Evolutionary conservation across 2,888 invertebrate species (phyloP), one percentile per base, ranked within the genome.

Genomic region (Lacanobia oleracea): DNA sequence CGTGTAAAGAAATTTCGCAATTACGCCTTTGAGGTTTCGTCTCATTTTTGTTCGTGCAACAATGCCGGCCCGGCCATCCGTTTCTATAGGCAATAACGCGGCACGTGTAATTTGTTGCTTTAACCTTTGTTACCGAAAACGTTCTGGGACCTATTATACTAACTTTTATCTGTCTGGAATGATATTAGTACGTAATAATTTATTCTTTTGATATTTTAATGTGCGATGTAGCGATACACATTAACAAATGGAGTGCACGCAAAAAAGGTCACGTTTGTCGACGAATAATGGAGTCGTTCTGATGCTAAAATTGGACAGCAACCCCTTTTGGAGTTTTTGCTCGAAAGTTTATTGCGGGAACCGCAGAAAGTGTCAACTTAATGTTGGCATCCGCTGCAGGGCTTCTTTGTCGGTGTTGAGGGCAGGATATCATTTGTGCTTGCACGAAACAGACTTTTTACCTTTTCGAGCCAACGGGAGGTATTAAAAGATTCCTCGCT

Each of bases 1-100:
- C 86, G 82, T 88, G 90, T 90, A 90, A 91, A 89, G 91, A 89
- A 91, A 91, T 91, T 91, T 89, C 85, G 89, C 90, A 89, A 93
- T 92, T 91, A 90, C 88, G 83, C 81, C 86, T 81, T 83, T 85
- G 83, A 87, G 81, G 81, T 86, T 89, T 88, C 82, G 90, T 87
- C 78, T 79, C 86, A 87, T 89, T 90, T 91, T 88, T 86, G 89
- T 88, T 84, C 83, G 87, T 77, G 63, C 83, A 79, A 90, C 91
- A 91, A 91, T 88, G 81, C 83, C 71, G 67, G 77, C 72, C 77
- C 79, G 66, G 62, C 77, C 76, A 78, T 79, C 81, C 65, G 71
- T 81, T 84, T 84, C 86, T 81, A 83, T 80, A 85, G 87, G 88
- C 85, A 83, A 88, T 85, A 89, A 88, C 81, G 82, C 82, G 78